Evolutionary conservation across 1,140 invertebrate genomes (phyloP), one percentile per base, ranked within the genome.

Genomic region (Eumaeus atala): DNA sequence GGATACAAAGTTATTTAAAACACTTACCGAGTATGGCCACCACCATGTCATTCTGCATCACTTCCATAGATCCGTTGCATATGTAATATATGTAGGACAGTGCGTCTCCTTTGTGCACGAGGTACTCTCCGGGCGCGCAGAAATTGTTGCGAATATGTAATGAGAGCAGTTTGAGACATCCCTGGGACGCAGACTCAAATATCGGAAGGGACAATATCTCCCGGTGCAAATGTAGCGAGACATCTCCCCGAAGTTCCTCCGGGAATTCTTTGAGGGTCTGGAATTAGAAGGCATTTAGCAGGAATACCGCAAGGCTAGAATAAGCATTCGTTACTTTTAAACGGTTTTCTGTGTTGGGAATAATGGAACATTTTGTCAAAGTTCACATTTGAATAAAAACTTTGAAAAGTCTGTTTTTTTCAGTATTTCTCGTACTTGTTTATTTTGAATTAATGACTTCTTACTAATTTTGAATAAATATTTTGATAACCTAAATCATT

Each of bases 51-150:
- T 99, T 95, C 82, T 98, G 97, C 58, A 99, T 94, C 36, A 99
- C 97, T 88, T 99, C 98, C 93, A 99, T 99, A 5, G 97, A 98
- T 4, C 98, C 98, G 69, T 98, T 97, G 81, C 96, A 98, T 35
- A 98, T 92, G 79, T 98, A 98, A 88, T 98, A 98, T 64, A 99
- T 95, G 66, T 97, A 97, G 38, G 95, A 95, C 0, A 99, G 91
- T 1, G 98, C 97, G 78, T 99, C 98, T 16, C 98, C 97, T 87
- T 96, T 95, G 87, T 99, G 97, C 14, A 99, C 95, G 10, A 99
- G 90, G 77, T 95, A 99, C 84, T 99, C 98, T 35, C 97, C 98
- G 3, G 98, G 98, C 51, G 98, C 92, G 88, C 97, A 96, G 89
- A 99, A 94, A 89, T 98, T 94, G 84, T 93, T 95, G 63, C 95